phyloP scores from a whole-genome alignment of 2,888 invertebrate genomes.

The Pilophorus perplexus region DNA sequence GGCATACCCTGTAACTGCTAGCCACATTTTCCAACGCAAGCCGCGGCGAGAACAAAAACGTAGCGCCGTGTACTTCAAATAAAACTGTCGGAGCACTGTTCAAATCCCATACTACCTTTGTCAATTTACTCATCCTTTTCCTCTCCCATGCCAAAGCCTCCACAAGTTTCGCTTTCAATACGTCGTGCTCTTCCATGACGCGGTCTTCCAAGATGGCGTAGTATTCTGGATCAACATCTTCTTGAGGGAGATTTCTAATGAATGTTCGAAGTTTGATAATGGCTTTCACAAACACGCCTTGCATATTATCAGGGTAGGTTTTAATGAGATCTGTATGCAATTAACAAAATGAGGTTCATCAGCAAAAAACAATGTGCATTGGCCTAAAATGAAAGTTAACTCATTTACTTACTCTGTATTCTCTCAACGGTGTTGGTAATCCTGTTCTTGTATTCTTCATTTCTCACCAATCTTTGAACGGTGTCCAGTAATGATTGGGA shows the following conservation, averaged over 20 bases:
- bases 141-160: constrained; percentile 20
- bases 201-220: constrained; percentile 20
- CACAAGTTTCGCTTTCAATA: neutral
- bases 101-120: too few relatives aligned
- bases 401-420: constrained; percentile 5
- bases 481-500: neutral
- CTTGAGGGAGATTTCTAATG: constrained; percentile 4
- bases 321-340: constrained; percentile 5
- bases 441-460: neutral
- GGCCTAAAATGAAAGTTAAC: neutral
- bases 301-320: neutral
- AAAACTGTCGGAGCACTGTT: too few relatives aligned
- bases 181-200: constrained; percentile 16
- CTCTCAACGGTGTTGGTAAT: constrained; percentile 1
- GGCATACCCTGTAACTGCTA: too few relatives aligned
- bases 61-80: too few relatives aligned
- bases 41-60: too few relatives aligned
- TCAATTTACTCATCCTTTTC: neutral
- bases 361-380: neutral
- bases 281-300: constrained; percentile 14
- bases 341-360: too few relatives aligned
- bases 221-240: constrained; percentile 33
- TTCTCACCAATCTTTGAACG: neutral
- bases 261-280: neutral
- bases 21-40: too few relatives aligned